Base-by-base conservation (phyloP, 2,797 vertebrate genomes). In the Iguana delicatissima region DNA sequence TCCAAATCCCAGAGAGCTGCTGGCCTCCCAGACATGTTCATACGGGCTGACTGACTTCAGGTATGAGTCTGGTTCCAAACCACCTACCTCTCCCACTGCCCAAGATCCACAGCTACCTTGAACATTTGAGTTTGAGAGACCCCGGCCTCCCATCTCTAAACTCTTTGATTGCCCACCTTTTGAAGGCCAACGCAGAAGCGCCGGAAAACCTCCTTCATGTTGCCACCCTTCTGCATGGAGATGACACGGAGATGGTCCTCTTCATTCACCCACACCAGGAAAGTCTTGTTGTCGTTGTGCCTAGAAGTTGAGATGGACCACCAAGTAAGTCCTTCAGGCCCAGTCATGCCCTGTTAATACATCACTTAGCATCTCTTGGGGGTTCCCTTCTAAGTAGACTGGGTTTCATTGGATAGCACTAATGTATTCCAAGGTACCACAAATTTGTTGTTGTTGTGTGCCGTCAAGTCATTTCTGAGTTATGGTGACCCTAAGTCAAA, bases 181-280 rank as follows among this genome's bases (percentile, higher is more conserved):
- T 97, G 92, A 95, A 99, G 97, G 57, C 98, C 98, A 4, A 97
- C 96, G 18, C 98, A 98, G 97, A 98, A 98, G 92, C 98, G 98
- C 76, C 95, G 97, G 97, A 98, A 98, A 62, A 98, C 98, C 90
- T 98, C 98, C 96, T 98, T 98, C 98, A 98, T 98, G 96, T 98
- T 98, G 89, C 98, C 98, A 0, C 98, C 98, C 86, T 97, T 94
- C 97, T 98, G 96, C 98, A 98, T 98, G 95, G 98, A 97, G 96
- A 98, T 98, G 96, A 98, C 98, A 1, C 98, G 97, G 88, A 98
- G 97, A 50, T 98, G 98, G 81, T 98, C 98, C 92, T 98, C 98
- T 95, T 98, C 98, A 1, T 98, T 98, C 92, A 98, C 98, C 98
- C 98, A 98, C 89, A 98, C 97, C 94, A 98, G 90, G 97, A 98